These are phyloP conservation scores for Serilophus lunatus DNA, from an alignment of 2,113 vertebrate species.

Conservation along the genomic window DNA sequence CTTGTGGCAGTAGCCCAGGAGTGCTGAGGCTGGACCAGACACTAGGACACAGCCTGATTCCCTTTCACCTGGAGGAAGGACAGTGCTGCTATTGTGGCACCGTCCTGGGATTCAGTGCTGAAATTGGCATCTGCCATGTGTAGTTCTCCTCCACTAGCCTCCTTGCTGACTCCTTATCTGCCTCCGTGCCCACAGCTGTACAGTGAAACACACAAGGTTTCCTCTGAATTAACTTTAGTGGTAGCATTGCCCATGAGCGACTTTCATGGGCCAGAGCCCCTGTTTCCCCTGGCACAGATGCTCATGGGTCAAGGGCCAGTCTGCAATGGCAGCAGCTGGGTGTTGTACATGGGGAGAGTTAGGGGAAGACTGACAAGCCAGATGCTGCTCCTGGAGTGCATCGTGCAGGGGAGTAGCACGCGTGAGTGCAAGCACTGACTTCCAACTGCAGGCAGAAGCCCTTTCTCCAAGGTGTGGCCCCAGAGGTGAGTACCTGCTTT, in stretches of 20 bases:
- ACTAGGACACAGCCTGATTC: rapidly evolving
- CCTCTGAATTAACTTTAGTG: background rate
- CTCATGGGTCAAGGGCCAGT: rapidly evolving
- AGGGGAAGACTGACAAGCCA: background rate
- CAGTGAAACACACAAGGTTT: background rate
- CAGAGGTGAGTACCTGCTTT: rapidly evolving
- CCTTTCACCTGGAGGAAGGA: background rate
- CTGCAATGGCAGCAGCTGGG: rapidly evolving
- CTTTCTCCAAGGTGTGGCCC: background rate
- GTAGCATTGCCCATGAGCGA: rapidly evolving
- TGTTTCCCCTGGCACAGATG: rapidly evolving
- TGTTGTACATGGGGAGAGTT: rapidly evolving
- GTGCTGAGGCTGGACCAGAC: background rate
- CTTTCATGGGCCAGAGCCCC: rapidly evolving
- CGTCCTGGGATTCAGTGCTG: rapidly evolving
- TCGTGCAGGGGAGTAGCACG: rapidly evolving
- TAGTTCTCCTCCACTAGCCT: background rate
- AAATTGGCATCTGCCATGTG: rapidly evolving
- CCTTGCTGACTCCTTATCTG: rapidly evolving
- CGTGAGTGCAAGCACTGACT: background rate
- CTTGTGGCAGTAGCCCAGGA: background rate
- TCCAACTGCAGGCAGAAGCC: background rate
- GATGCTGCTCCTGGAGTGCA: background rate
- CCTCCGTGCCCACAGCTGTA: background rate
- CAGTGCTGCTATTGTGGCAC: rapidly evolving